Percentiles rank a stretch among this genome's conserved stretches.
Conservation (phyloP, 2,888 invertebrate genomes). For the Cheilosia urbana region DNA sequence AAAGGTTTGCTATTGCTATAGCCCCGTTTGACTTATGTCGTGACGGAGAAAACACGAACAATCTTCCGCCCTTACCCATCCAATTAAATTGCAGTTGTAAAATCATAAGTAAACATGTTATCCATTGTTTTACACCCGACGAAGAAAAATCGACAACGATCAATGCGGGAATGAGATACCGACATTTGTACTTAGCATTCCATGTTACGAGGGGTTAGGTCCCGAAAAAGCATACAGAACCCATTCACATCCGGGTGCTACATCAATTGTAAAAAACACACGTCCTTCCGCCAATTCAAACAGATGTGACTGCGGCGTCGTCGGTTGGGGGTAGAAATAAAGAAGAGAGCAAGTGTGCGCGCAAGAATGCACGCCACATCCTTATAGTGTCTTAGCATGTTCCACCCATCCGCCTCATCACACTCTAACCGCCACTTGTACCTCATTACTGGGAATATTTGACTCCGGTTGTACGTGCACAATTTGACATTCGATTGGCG, state of each 20-base stretch:
- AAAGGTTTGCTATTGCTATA: constrained; percentile 49
- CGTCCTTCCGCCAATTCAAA: constrained; percentile 51
- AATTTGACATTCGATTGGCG: constrained; percentile 75
- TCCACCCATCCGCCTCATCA: constrained; percentile 5
- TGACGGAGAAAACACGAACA: neutral
- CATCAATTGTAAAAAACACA: constrained; percentile 22
- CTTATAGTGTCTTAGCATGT: constrained; percentile 11
- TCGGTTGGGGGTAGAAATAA: constrained; percentile 29
- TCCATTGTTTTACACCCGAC: constrained; percentile 44
- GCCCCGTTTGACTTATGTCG: constrained; percentile 38
- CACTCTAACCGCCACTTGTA: constrained; percentile 50
- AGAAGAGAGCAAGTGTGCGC: constrained; percentile 24
- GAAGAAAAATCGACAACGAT: constrained; percentile 17
- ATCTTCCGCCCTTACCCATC: neutral
- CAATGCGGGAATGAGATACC: constrained; percentile 17
- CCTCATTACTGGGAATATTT: constrained; percentile 70
- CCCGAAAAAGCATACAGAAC: constrained; percentile 21
- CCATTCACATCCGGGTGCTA: constrained; percentile 8
- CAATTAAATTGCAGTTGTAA: constrained; percentile 56
- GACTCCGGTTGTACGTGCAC: constrained; percentile 70
- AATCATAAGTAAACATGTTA: constrained; percentile 51
- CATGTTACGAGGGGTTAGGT: constrained; percentile 28
- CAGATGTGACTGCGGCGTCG: constrained; percentile 22
- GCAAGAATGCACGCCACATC: constrained; percentile 36
- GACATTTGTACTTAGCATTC: constrained; percentile 30